These are phyloP conservation scores for Pyxicephalus adspersus DNA, from an alignment of 2,113 vertebrate genomes.

Conservation along the genomic window DNA sequence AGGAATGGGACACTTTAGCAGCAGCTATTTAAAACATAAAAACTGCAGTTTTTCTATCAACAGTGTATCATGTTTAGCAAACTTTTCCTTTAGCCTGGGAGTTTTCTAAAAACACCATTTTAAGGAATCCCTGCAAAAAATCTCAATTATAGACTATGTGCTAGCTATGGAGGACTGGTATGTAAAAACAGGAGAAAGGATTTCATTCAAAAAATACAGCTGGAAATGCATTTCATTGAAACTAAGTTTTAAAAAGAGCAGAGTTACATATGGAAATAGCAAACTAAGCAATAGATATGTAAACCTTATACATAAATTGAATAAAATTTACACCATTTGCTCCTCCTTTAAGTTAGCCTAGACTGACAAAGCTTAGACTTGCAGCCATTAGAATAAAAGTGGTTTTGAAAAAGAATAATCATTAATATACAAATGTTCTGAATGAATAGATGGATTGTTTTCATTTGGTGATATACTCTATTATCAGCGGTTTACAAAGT, in stretches of 20 bases:
- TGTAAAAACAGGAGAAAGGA: neutral
- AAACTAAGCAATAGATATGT: too few species aligned
- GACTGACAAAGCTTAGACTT: too few species aligned
- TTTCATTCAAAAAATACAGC: slow-evolving; percentile 1
- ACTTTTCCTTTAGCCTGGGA: slow-evolving; percentile 6
- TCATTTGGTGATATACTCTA: too few species aligned
- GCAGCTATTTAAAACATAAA: slow-evolving; percentile 35
- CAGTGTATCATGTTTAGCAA: slow-evolving; percentile 39
- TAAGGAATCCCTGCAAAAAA: neutral
- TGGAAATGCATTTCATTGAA: neutral
- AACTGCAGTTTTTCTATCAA: slow-evolving; percentile 43
- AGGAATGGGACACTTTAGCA: slow-evolving; percentile 14
- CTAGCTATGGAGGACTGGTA: neutral
- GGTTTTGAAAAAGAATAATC: too few species aligned
- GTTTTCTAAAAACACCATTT: slow-evolving; percentile 44
- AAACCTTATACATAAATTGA: too few species aligned
- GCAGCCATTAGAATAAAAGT: too few species aligned
- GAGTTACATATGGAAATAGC: too few species aligned
- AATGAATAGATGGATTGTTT: too few species aligned
- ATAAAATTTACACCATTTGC: too few species aligned
- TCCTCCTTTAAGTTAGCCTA: too few species aligned
- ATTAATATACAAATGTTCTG: too few species aligned
- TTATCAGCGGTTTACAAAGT: too few species aligned
- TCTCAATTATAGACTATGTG: slow-evolving; percentile 3
- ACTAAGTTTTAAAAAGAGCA: neutral